Conservation (phyloP, 2,113 vertebrate genomes). For the Callionymus lyra region DNA sequence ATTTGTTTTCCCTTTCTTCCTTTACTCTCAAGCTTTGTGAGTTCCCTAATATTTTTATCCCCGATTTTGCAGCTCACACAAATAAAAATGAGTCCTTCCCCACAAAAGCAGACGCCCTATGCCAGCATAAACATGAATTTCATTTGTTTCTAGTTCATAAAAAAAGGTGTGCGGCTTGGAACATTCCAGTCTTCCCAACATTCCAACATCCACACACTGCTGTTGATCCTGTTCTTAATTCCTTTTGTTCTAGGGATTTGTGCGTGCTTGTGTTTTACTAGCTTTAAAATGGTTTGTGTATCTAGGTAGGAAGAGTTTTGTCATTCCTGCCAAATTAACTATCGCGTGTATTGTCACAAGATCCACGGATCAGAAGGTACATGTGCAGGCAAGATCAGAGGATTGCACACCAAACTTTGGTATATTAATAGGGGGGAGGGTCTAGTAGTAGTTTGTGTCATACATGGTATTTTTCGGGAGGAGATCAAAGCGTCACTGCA, state of each 20-base stretch:
- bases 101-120: slow-evolving; percentile 11
- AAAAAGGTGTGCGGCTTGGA: neutral
- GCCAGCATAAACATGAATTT: slow-evolving; percentile 6
- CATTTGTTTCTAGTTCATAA: slow-evolving; percentile 8
- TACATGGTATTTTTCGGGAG: slow-evolving; percentile 23
- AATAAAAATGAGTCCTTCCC: slow-evolving; percentile 7
- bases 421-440: neutral
- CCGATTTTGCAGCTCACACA: too few relatives aligned
- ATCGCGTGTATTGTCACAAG: neutral
- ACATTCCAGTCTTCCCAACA: slow-evolving; percentile 27
- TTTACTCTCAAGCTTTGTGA: neutral
- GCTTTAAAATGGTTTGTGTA: too few relatives aligned
- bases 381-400: slow-evolving; percentile 12
- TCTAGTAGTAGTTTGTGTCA: slow-evolving; percentile 7
- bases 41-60: slow-evolving; percentile 11
- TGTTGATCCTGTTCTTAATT: too few relatives aligned
- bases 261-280: slow-evolving; percentile 18
- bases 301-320: too few relatives aligned
- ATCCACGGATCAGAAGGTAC: slow-evolving; percentile 12
- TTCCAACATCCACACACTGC: slow-evolving; percentile 27
- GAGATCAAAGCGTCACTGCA: slow-evolving; percentile 35
- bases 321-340: too few relatives aligned
- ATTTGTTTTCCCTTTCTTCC: too few relatives aligned
- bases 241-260: slow-evolving; percentile 22
- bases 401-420: slow-evolving; percentile 5